Conservation (phyloP, 2,888 invertebrate genomes). For the Diarsia brunnea region DNA sequence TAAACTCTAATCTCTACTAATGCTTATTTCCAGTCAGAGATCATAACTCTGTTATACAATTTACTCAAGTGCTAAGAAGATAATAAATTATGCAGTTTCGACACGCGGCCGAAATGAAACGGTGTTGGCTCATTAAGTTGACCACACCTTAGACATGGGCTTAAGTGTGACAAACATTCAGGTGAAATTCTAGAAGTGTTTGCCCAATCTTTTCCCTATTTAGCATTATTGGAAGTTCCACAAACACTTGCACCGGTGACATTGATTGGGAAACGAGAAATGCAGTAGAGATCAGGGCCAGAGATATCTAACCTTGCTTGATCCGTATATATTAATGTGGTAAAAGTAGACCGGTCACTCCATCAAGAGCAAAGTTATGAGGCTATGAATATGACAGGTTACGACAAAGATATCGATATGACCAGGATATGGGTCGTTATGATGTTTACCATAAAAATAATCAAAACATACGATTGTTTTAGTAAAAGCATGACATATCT, state of each 20-base stretch:
- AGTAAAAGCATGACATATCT: neutral
- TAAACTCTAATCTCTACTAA: neutral
- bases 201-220: conserved; percentile 53
- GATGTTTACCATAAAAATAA: neutral
- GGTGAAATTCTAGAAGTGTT: conserved; percentile 51
- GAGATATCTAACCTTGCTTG: conserved; percentile 15
- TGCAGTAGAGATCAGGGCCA: conserved; percentile 11
- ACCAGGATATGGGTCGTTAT: neutral
- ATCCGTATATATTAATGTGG: conserved; percentile 32
- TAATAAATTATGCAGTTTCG: conserved; percentile 53
- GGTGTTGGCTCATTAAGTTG: conserved; percentile 53
- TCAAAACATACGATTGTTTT: neutral
- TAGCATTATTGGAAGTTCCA: conserved; percentile 38
- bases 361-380: conserved; percentile 13
- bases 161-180: conserved; percentile 46
- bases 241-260: conserved; percentile 22
- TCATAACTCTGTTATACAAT: conserved; percentile 24
- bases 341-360: conserved; percentile 14
- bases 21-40: neutral
- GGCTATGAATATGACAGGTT: neutral
- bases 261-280: conserved; percentile 37
- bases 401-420: neutral
- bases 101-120: conserved; percentile 33
- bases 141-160: conserved; percentile 33
- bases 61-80: conserved; percentile 31